Conservation (phyloP, 1,140 invertebrate species). For the Musca vetustissima region DNA sequence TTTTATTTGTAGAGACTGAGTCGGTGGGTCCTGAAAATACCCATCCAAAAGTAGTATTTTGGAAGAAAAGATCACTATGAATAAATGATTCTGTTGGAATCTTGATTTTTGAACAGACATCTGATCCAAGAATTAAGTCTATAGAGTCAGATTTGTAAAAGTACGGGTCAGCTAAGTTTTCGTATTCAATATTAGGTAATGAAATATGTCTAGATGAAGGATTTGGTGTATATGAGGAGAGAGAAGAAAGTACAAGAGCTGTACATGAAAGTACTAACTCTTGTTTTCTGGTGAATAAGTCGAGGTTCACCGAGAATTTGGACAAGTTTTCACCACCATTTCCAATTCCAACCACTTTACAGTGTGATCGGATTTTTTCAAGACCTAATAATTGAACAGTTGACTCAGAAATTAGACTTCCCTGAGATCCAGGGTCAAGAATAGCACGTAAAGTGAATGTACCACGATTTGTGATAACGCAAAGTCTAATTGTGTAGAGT, state of each 20-base stretch:
- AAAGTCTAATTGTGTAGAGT: neutral
- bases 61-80: too few relatives aligned
- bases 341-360: neutral
- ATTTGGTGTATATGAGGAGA: too few relatives aligned
- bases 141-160: constrained; percentile 13
- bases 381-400: neutral
- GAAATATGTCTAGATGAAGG: neutral
- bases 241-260: too few relatives aligned
- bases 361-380: neutral
- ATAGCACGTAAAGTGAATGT: neutral
- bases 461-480: neutral
- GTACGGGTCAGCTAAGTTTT: constrained; percentile 13
- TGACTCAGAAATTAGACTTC: neutral
- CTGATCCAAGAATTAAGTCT: too few relatives aligned
- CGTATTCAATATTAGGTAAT: neutral
- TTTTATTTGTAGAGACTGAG: neutral
- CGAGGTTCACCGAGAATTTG: neutral
- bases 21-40: neutral
- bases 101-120: neutral
- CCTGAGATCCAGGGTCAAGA: neutral
- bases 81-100: neutral
- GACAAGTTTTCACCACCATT: neutral
- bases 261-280: neutral
- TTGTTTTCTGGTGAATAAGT: neutral
- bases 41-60: neutral